Conservation (phyloP, 2,888 invertebrate genomes). For the Drosophila koepferae region DNA sequence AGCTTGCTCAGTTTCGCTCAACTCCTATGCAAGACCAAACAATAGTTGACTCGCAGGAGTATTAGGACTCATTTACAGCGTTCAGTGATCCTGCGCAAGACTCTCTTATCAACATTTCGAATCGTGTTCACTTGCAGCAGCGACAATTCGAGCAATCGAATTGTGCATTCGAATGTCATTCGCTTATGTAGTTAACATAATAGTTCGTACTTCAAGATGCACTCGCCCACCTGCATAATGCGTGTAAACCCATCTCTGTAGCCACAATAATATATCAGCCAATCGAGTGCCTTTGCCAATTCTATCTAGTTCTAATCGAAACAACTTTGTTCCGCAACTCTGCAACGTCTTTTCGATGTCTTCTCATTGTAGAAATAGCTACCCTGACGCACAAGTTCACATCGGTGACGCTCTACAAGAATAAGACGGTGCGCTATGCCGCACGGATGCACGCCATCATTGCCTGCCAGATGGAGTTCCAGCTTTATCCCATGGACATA, state of each 20-base stretch:
- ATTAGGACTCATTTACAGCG: not conserved
- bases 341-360: slow-evolving; percentile 81
- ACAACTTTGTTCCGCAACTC: slow-evolving; percentile 75
- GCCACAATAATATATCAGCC: slow-evolving; percentile 40
- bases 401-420: slow-evolving; percentile 91
- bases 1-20: not conserved
- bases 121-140: not conserved
- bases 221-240: slow-evolving; percentile 37
- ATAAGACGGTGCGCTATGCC: slow-evolving; percentile 92
- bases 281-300: slow-evolving; percentile 67
- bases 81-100: not conserved
- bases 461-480: slow-evolving; percentile 95
- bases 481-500: slow-evolving; percentile 94
- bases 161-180: slow-evolving; percentile 17
- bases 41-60: not conserved
- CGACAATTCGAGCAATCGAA: not conserved
- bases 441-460: slow-evolving; percentile 94
- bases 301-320: slow-evolving; percentile 77
- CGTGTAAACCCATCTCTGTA: slow-evolving; percentile 24
- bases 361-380: slow-evolving; percentile 89
- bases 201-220: slow-evolving; percentile 13
- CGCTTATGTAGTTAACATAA: slow-evolving; percentile 24
- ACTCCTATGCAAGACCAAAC: not conserved
- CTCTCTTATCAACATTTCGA: not conserved
- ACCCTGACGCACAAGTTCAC: slow-evolving; percentile 92